Evolutionary conservation across 2,888 invertebrate species (phyloP).

Genomic region (Leptinotarsa juncta): DNA sequence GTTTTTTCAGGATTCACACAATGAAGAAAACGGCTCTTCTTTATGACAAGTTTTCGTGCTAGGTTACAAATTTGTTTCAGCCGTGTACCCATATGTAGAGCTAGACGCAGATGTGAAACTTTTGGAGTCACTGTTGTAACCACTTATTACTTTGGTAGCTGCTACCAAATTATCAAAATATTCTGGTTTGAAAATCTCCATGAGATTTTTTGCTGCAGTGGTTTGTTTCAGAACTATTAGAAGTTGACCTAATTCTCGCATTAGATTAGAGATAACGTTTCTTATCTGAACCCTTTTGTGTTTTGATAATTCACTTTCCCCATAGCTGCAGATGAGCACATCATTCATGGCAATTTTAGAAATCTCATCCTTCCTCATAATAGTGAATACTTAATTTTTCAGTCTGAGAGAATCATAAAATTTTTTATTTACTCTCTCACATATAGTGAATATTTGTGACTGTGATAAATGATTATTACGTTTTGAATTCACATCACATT

Average conservation of each 20-base stretch:
- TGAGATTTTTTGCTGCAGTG: not conserved
- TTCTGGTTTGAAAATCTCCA: slow-evolving; percentile 28
- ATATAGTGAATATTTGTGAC: too few species aligned
- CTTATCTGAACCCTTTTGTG: slow-evolving; percentile 24
- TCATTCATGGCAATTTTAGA: slow-evolving; percentile 16
- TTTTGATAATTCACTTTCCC: slow-evolving; percentile 21
- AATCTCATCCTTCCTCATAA: slow-evolving; percentile 26
- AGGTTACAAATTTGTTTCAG: slow-evolving; percentile 17
- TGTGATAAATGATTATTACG: too few species aligned
- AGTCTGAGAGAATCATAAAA: not conserved
- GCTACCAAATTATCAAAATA: slow-evolving; percentile 10
- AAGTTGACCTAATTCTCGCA: slow-evolving; percentile 24
- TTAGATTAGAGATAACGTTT: slow-evolving; percentile 20
- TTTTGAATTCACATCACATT: too few species aligned
- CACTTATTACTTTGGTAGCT: slow-evolving; percentile 25
- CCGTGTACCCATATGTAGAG: slow-evolving; percentile 25
- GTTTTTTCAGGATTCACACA: not conserved
- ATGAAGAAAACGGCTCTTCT: not conserved
- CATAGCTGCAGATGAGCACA: slow-evolving; percentile 22
- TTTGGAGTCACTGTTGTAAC: slow-evolving; percentile 19
- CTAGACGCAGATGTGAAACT: slow-evolving; percentile 22
- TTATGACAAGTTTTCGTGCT: not conserved
- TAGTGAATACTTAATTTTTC: slow-evolving; percentile 19
- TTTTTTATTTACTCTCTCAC: too few species aligned
- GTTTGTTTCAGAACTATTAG: slow-evolving; percentile 13